Percentiles rank a stretch among this genome's conserved stretches.
Evolutionary conservation across 2,797 vertebrate species (phyloP).

Genomic region (Loris lydekkerianus): DNA sequence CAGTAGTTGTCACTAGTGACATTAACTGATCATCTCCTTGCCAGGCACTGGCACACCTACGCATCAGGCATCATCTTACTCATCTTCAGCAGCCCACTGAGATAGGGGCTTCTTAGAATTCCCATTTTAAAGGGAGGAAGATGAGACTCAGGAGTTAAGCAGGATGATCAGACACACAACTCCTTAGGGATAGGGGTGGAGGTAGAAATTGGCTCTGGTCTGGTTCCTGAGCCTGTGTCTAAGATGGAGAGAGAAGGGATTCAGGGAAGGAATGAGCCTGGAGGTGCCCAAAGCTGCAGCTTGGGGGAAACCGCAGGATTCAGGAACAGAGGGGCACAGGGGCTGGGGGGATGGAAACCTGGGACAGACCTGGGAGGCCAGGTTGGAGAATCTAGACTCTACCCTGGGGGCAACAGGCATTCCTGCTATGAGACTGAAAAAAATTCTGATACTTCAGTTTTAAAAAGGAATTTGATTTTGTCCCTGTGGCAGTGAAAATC

Average conservation of each 20-base stretch:
- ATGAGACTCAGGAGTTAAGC: not conserved
- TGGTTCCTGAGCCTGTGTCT: accelerated
- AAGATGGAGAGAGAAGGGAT: not conserved
- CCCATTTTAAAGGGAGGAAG: not conserved
- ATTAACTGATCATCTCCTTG: not conserved
- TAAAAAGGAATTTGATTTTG: not conserved
- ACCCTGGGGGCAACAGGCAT: not conserved
- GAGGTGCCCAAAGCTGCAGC: accelerated
- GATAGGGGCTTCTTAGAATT: not conserved
- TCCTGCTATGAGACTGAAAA: not conserved
- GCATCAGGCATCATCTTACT: accelerated
- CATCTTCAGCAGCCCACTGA: not conserved
- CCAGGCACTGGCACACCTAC: accelerated
- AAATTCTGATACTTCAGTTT: not conserved
- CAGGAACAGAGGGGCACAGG: not conserved
- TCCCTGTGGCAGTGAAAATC: not conserved
- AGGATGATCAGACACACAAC: not conserved
- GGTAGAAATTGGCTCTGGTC: not conserved
- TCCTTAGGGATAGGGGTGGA: not conserved
- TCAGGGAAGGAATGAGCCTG: not conserved
- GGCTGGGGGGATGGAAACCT: accelerated
- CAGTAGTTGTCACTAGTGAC: not conserved
- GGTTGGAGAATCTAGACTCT: not conserved
- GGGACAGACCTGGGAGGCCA: too few relatives aligned
- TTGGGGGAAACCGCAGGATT: accelerated